Conservation (phyloP, 2,797 vertebrate species). For the Falco novaeseelandiae region DNA sequence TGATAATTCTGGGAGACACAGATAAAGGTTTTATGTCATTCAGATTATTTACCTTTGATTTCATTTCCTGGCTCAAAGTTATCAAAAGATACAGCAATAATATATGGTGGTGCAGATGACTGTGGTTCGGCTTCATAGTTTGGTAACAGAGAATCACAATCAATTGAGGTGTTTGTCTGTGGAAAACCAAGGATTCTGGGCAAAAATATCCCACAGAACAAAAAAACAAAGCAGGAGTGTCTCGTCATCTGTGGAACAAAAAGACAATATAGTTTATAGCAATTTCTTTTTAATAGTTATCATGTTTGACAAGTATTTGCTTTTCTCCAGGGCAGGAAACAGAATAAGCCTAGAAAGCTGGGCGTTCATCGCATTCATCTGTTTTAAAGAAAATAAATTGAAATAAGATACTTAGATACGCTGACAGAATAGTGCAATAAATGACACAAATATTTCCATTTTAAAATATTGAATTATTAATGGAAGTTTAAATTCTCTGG, state of each 20-base stretch:
- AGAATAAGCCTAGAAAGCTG: neutral
- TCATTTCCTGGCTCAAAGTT: conserved; percentile 61
- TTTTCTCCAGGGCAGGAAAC: neutral
- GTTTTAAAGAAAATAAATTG: neutral
- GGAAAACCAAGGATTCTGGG: conserved; percentile 47
- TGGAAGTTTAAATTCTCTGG: neutral
- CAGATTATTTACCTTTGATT: conserved; percentile 59
- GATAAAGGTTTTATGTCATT: neutral
- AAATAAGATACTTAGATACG: neutral
- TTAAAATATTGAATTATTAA: neutral
- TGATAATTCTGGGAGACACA: neutral
- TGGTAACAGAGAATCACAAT: conserved; percentile 69
- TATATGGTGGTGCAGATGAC: conserved; percentile 50
- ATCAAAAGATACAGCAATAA: conserved; percentile 52
- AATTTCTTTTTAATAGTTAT: neutral
- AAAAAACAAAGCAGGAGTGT: neutral
- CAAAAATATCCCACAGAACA: conserved; percentile 61
- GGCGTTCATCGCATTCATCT: neutral
- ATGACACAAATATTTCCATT: neutral
- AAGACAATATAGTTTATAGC: neutral
- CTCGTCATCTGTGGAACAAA: conserved; percentile 50
- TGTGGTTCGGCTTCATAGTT: conserved; percentile 58
- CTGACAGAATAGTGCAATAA: neutral
- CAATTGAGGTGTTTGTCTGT: conserved; percentile 54
- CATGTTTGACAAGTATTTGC: neutral